Percentiles rank a stretch among this genome's conserved stretches.
These are phyloP conservation scores for Herminia tarsipennalis DNA, from an alignment of 2,888 invertebrate genomes.

Conservation along the genomic window DNA sequence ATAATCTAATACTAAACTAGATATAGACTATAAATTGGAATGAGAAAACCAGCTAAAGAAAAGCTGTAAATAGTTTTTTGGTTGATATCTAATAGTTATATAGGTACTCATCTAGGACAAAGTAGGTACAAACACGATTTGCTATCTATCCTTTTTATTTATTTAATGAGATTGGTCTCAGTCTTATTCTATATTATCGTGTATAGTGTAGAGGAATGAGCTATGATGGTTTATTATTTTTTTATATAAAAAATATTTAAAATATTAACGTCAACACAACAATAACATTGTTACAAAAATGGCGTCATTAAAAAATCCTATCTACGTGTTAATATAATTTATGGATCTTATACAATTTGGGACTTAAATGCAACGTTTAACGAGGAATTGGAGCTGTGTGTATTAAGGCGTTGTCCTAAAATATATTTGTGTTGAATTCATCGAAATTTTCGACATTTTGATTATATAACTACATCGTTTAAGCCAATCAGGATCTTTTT, in stretches of 20 bases:
- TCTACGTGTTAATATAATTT: conserved; percentile 49
- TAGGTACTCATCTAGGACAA: conserved; percentile 27
- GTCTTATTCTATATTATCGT: conserved; percentile 65
- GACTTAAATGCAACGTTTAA: conserved; percentile 54
- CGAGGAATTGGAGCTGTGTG: conserved; percentile 22
- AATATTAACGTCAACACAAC: conserved; percentile 44
- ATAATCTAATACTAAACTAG: conserved; percentile 39
- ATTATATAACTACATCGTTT: no score
- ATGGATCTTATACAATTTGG: conserved; percentile 51
- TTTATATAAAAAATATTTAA: conserved; percentile 25
- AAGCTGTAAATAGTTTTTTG: conserved; percentile 25
- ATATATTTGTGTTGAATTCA: no score
- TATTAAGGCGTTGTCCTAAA: conserved; percentile 5
- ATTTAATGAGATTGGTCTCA: conserved; percentile 71
- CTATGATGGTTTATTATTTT: conserved; percentile 20
- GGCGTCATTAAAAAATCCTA: conserved; percentile 64
- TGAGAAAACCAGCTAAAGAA: conserved; percentile 41
- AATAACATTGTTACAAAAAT: conserved; percentile 63
- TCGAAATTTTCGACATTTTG: no score
- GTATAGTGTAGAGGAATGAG: conserved; percentile 37
- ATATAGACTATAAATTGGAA: conserved; percentile 39
- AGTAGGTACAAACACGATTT: conserved; percentile 37
- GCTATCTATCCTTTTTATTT: conserved; percentile 29
- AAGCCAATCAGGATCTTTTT: no score
- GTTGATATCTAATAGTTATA: conserved; percentile 14